phyloP scores from a whole-genome alignment of 92 coral and sea anemone species.

The Nematostella vectensis region DNA sequence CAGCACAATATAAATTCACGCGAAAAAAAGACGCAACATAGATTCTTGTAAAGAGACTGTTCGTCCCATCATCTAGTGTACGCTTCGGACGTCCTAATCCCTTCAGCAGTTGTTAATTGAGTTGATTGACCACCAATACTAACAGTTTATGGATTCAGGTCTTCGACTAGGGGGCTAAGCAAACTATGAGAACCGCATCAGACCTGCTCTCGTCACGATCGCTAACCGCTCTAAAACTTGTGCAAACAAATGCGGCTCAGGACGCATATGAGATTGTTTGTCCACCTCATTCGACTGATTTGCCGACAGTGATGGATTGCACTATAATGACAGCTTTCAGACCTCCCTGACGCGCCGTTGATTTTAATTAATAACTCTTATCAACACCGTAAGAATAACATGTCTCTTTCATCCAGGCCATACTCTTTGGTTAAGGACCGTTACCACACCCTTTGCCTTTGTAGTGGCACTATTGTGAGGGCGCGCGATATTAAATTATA shows the following conservation, averaged over 20 bases:
- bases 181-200: slow-evolving; percentile 11
- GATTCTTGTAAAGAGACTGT: too few relatives aligned
- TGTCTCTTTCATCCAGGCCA: too few relatives aligned
- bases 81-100: slow-evolving; percentile 16
- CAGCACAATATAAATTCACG: too few relatives aligned
- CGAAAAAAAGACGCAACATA: too few relatives aligned
- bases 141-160: slow-evolving; percentile 2
- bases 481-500: too few relatives aligned
- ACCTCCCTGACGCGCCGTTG: slow-evolving; percentile 78
- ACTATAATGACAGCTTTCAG: slow-evolving; percentile 45
- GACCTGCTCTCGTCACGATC: slow-evolving; percentile 18
- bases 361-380: slow-evolving; percentile 44
- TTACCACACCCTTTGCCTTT: slow-evolving; percentile 10
- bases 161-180: slow-evolving; percentile 24
- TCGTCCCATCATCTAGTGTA: too few relatives aligned
- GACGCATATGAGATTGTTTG: slow-evolving; percentile 2
- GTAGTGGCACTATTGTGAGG: too few relatives aligned
- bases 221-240: slow-evolving; percentile 7
- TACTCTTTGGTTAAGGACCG: not conserved
- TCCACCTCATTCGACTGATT: not conserved
- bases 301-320: slow-evolving; percentile 72
- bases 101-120: slow-evolving; percentile 17
- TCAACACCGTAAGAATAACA: slow-evolving; percentile 10
- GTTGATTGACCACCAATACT: slow-evolving; percentile 1
- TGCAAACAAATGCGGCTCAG: slow-evolving; percentile 53